A percentile compares a stretch with the other conserved stretches of the same genome.
Conservation (phyloP, 1,140 invertebrate genomes). For the Oscheius sp. region DNA sequence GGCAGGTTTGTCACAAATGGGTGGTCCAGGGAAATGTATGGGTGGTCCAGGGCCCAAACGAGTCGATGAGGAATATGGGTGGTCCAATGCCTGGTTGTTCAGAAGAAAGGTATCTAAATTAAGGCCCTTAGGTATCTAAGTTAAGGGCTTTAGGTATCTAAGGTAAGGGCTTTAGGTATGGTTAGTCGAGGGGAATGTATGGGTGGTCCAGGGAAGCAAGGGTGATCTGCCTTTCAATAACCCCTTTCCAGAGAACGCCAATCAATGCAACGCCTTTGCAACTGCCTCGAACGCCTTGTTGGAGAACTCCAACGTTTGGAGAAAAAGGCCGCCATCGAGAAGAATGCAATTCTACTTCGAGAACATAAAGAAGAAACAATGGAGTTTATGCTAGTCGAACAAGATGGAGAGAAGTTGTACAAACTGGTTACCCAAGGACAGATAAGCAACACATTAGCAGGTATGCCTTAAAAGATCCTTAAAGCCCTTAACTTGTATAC, state of each 20-base stretch:
- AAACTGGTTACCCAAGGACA: background rate
- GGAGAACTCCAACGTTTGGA: conserved; percentile 2
- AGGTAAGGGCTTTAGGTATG: background rate
- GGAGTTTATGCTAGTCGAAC: conserved; percentile 7
- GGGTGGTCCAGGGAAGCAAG: background rate
- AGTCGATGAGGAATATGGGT: too few species aligned
- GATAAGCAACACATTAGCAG: background rate
- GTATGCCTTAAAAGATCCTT: too few species aligned
- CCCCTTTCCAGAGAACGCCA: too few species aligned
- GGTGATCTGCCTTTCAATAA: too few species aligned
- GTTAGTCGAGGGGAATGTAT: background rate
- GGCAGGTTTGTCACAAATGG: background rate
- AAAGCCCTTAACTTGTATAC: too few species aligned
- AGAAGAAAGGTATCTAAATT: background rate
- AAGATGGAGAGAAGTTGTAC: background rate
- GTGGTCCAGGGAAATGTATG: background rate
- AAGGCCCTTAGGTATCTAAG: background rate
- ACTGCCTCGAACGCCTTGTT: background rate
- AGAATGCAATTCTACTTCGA: background rate
- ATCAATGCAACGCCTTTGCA: background rate
- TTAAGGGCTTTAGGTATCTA: background rate
- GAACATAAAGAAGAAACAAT: background rate
- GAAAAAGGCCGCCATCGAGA: background rate
- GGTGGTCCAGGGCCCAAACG: background rate
- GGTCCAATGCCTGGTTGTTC: too few species aligned